Base-by-base conservation (phyloP, 2,888 invertebrate species). In the Ophonus ardosiacus region DNA sequence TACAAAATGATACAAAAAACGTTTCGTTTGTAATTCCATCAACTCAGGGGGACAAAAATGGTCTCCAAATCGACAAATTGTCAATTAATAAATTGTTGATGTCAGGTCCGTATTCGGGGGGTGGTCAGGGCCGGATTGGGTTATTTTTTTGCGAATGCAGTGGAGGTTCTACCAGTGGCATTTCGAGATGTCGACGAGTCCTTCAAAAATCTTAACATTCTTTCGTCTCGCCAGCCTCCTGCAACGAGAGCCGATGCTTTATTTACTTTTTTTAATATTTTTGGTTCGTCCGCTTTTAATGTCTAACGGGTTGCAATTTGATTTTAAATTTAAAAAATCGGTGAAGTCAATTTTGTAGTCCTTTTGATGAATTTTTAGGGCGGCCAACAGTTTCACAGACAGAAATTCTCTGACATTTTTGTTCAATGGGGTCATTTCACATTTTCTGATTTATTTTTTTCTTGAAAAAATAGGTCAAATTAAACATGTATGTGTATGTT, bases 1-100 rank as follows among this genome's bases (percentile, higher is more conserved):
- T 74, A 74, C 71, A 74, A 74, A 74, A 74, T 74, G 40, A 74
- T 43, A 74, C 71, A 74, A 74, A 74, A 74, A 74, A 74, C 71
- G 18, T 1, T 31, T 31, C 31, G 31, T 31, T 31, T 40, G 68
- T 68, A 24, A 40, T 68, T 71, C 13, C 17, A 74, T 74, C 71
- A 74, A 74, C 10, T 43, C 56, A 13, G 6, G 31, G 15, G 78
- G 57, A 78, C 78, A 78, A 78, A 78, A 78, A 15, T 24, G 56
- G 56, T 43, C 43, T 43, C 43, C 38, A 13, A 68, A 68, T 68
- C 8, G 24, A 65, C n/a, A 65, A 24, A 65, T 18, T 65, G 24
- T 65, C n/a, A 59, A 59, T 59, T 18, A 21, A 63, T 63, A 21
- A 63, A 18, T 59, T 4, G 63, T n/a, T 59, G 7, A 21, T 7